Evolutionary conservation across 2,113 vertebrate species (phyloP), one percentile per base, ranked within the genome.

Genomic region (Albula goreensis): DNA sequence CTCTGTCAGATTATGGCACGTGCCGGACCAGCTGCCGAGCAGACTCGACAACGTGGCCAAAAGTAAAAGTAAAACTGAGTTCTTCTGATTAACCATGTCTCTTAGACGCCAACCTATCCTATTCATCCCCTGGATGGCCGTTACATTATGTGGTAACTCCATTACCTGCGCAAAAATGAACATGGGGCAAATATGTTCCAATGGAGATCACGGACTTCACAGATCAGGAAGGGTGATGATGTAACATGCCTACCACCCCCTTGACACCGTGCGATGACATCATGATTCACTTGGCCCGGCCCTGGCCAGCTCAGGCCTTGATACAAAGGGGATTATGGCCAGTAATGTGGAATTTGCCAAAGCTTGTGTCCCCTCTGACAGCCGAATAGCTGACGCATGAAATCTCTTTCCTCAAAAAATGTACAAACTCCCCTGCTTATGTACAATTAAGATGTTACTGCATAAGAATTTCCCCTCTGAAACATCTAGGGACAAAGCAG

Each of bases 241-340:
- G 91, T 91, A 88, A 56, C 53, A 56, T 12, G 12, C 53, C 53
- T 90, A 89, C 92, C 91, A 83, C 82, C 63, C 17, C 48, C 77
- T n/a, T 50, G 82, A 31, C 70, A n/a, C 31, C 31, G 1, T 41
- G 31, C 31, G 31, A 41, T 41, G 31, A 41, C 31, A 41, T 41
- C 31, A 41, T 41, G 31, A 41, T 41, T 41, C 31, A 41, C 31
- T 41, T 41, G 31, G 31, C 53, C 53, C 53, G 6, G 53, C 53
- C 53, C 12, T 6, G 53, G 53, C 53, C 53, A 56, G 6, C 53
- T 41, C 53, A 56, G 53, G 7, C 53, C 6, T 2, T 12, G 12
- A 6, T 85, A 85, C 56, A 83, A 50, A 83, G 51, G 11, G 66
- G n/a, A 77, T 52, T 86, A 86, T 60, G 86, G 86, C 86, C 53